Conservation (phyloP, 1,140 invertebrate genomes). For the Zaprionus ornatus region DNA sequence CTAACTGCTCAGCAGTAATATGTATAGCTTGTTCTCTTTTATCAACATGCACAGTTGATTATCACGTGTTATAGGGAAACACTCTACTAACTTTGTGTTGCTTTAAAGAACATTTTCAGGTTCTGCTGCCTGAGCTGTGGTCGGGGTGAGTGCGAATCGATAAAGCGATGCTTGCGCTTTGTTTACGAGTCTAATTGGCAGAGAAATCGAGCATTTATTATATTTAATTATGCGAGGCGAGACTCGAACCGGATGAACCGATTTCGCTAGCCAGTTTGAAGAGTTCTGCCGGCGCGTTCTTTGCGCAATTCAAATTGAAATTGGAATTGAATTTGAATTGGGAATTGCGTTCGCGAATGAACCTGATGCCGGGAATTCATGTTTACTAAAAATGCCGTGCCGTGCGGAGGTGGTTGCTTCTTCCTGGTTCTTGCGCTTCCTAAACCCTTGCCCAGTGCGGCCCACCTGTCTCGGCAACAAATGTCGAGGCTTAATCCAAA, state of each 20-base stretch:
- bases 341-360: conserved; percentile 1
- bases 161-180: not conserved
- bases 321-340: conserved; percentile 1
- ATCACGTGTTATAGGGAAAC: no score
- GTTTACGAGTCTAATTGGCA: not conserved
- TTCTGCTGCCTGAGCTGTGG: not conserved
- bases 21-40: no score
- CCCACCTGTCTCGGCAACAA: not conserved
- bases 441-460: not conserved
- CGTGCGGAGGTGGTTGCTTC: conserved; percentile 2
- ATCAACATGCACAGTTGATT: no score
- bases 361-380: conserved; percentile 6
- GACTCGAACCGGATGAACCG: not conserved
- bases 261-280: not conserved
- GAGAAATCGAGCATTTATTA: conserved; percentile 1
- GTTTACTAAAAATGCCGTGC: conserved; percentile 25
- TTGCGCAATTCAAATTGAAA: conserved; percentile 8
- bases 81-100: no score
- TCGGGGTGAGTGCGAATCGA: not conserved
- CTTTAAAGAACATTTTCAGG: no score
- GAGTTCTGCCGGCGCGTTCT: not conserved
- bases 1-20: no score
- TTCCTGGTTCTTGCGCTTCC: no score
- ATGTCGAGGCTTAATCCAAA: conserved; percentile 48
- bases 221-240: conserved; percentile 2